phyloP scores from a whole-genome alignment of 2,113 vertebrate species.

The Fulica atra region DNA sequence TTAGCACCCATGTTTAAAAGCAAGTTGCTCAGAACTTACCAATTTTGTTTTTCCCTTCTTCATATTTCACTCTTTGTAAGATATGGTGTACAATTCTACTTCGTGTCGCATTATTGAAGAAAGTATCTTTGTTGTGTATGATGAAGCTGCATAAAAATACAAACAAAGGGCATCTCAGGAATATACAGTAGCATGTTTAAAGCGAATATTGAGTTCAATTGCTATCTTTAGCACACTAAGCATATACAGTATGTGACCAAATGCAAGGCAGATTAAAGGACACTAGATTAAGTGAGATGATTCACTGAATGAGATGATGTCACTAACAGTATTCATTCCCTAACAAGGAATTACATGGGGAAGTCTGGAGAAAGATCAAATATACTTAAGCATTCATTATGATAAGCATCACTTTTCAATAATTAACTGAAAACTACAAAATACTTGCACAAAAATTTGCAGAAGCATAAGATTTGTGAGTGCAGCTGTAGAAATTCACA shows the following conservation, averaged over 20 bases:
- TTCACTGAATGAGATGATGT: neutral
- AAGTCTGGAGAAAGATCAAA: neutral
- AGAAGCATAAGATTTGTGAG: neutral
- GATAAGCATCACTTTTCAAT: neutral
- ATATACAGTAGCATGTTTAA: neutral
- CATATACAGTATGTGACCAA: neutral
- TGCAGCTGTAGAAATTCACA: neutral
- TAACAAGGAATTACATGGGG: neutral
- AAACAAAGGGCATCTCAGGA: constrained; percentile 19
- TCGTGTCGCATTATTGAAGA: constrained; percentile 94
- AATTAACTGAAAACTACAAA: neutral
- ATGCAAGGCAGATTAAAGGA: neutral
- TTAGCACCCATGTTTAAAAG: neutral
- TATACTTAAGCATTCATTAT: neutral
- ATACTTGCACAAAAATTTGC: neutral
- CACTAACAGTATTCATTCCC: neutral
- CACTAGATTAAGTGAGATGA: neutral
- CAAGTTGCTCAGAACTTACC: constrained; percentile 75
- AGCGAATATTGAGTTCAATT: neutral
- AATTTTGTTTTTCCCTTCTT: constrained; percentile 95
- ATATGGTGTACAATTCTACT: constrained; percentile 95
- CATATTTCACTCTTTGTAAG: constrained; percentile 92
- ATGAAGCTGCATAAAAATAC: constrained; percentile 85
- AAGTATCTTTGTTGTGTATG: constrained; percentile 96
- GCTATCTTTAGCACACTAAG: neutral